Percentiles rank a stretch among this genome's conserved stretches.
Conservation (phyloP, 2,888 invertebrate genomes). For the Synergus japonicus region DNA sequence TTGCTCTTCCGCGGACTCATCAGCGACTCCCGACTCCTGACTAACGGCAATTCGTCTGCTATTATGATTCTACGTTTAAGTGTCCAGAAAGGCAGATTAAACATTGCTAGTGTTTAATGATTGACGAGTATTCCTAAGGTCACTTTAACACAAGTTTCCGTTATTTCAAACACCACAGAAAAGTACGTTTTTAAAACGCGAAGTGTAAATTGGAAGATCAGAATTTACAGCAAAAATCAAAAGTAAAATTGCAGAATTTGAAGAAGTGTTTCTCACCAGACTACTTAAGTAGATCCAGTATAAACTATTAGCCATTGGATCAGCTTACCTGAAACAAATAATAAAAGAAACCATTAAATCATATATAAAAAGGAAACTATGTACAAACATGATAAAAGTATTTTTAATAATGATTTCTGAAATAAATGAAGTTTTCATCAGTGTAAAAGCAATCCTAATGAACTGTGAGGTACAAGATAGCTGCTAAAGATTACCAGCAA, state of each 20-base stretch:
- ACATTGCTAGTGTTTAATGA: slow-evolving; percentile 32
- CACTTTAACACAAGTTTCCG: slow-evolving; percentile 15
- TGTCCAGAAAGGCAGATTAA: slow-evolving; percentile 36
- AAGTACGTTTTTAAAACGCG: background rate
- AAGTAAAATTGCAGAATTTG: background rate
- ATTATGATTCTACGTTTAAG: slow-evolving; percentile 32
- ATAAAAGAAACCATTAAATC: background rate
- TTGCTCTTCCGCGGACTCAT: slow-evolving; percentile 15
- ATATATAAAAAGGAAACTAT: too few species aligned
- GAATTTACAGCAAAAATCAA: too few species aligned
- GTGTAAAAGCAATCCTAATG: background rate
- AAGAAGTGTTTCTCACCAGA: background rate
- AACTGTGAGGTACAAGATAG: background rate
- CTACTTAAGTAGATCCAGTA: background rate
- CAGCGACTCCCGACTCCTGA: slow-evolving; percentile 16
- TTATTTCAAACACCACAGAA: slow-evolving; percentile 18
- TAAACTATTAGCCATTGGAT: background rate
- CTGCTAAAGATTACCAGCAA: background rate
- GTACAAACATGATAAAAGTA: background rate
- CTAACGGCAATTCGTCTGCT: slow-evolving; percentile 28
- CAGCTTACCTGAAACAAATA: background rate
- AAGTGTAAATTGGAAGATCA: background rate
- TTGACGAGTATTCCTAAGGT: slow-evolving; percentile 14
- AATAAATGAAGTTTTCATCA: background rate
- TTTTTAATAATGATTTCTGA: background rate